Base-by-base conservation (phyloP, 2,113 vertebrate genomes). In the Polyodon spathula region DNA sequence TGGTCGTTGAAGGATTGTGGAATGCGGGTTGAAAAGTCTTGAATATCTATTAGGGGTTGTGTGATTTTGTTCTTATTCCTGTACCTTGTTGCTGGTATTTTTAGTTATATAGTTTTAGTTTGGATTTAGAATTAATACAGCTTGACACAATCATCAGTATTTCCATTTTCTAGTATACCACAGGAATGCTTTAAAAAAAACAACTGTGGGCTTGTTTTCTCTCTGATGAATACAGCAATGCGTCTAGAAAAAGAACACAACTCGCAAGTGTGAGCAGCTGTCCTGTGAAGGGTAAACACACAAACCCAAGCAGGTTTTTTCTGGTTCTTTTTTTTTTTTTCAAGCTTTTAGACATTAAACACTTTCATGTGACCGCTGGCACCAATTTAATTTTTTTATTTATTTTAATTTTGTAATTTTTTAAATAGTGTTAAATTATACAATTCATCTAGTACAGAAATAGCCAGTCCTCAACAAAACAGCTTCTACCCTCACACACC, bases 301-400 rank as follows among this genome's bases (percentile, higher is more conserved):
- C 42, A 46, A 43, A 27, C 43, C 16, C 7, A 6, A 43, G 27
- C 40, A 46, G 16, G n/a, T 15, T 14, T 15, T 7, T 16, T 59
- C 38, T 46, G 7, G 37, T 46, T 43, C 10, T 10, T 16, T n/a
- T n/a, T 16, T 10, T 16, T n/a, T n/a, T n/a, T n/a, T n/a, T n/a
- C n/a, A n/a, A n/a, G n/a, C n/a, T 37, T 50, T 48, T 59, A 48
- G n/a, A 59, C 12, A 11, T 37, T 12, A 46, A 59, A 43, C 12
- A 16, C 5, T 59, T 41, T 37, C 41, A 59, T 46, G n/a, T 59
- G 58, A 38, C 43, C 58, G 37, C 11, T 59, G 43, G 15, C 17
- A 37, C 58, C 10, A 41, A 50, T 12, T 5, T n/a, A n/a, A n/a
- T 50, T 50, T 10, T 50, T 50, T 50, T 50, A 4, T 37, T 17